Percentiles rank a stretch among this genome's conserved stretches.
Conservation (phyloP, 2,797 vertebrate genomes). For the Anniella stebbinsi region DNA sequence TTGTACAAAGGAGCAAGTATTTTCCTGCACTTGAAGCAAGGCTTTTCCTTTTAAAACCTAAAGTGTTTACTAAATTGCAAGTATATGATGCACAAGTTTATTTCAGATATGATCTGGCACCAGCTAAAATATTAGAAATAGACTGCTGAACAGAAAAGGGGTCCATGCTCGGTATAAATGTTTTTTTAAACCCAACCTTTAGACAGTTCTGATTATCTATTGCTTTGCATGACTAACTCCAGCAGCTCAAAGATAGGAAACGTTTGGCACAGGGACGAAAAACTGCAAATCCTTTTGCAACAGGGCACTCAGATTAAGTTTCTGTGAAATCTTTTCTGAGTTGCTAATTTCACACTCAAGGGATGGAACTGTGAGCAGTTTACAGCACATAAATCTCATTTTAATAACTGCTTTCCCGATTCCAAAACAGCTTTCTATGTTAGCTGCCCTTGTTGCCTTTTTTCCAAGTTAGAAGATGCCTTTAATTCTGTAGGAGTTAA, state of each 20-base stretch:
- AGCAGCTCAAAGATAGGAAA: conserved; percentile 64
- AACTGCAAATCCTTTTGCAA: conserved; percentile 50
- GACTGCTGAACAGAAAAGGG: not conserved
- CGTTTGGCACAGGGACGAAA: conserved; percentile 66
- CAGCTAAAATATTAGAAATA: conserved; percentile 14
- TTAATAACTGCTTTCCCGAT: conserved; percentile 61
- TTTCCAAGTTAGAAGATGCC: conserved; percentile 47
- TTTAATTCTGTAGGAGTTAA: conserved; percentile 47
- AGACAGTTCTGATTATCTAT: conserved; percentile 57
- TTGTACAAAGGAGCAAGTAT: conserved; percentile 9
- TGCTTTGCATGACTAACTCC: conserved; percentile 57
- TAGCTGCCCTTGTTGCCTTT: conserved; percentile 25
- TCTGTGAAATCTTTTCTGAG: conserved; percentile 73
- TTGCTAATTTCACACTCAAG: conserved; percentile 73
- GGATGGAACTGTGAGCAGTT: conserved; percentile 55
- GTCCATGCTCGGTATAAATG: conserved; percentile 38
- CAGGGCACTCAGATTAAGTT: conserved; percentile 45
- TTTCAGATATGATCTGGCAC: not conserved
- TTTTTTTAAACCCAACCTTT: conserved; percentile 8
- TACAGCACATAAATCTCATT: conserved; percentile 57
- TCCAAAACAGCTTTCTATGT: conserved; percentile 50
- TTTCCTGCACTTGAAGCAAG: not conserved
- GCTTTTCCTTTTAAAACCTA: not conserved
- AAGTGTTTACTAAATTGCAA: conserved; percentile 33
- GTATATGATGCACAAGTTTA: conserved; percentile 1